A percentile compares a stretch with the other conserved stretches of the same genome.
phyloP scores from a whole-genome alignment of 2,113 vertebrate species.

The Pituophis catenifer region DNA sequence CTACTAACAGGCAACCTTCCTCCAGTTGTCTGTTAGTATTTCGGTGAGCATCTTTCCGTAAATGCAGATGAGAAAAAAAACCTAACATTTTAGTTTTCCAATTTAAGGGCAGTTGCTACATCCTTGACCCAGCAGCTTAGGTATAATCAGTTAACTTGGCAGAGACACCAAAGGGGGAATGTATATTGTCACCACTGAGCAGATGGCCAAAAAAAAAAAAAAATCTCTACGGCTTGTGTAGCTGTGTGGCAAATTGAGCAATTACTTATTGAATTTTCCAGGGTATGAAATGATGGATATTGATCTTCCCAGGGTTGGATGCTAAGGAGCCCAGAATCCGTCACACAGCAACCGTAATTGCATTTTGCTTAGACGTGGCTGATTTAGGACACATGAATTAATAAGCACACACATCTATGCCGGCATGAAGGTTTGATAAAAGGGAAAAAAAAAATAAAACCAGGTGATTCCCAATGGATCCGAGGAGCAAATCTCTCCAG shows the following conservation, averaged over 20 bases:
- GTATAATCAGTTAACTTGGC: neutral
- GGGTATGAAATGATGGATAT: slow-evolving; percentile 34
- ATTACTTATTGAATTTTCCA: slow-evolving; percentile 54
- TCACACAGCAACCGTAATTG: slow-evolving; percentile 25
- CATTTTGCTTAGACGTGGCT: slow-evolving; percentile 18
- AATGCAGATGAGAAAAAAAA: slow-evolving; percentile 29
- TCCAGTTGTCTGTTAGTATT: no score
- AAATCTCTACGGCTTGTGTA: slow-evolving; percentile 9
- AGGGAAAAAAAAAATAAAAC: neutral
- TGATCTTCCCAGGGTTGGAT: slow-evolving; percentile 36
- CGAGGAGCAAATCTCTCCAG: no score
- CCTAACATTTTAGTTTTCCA: neutral
- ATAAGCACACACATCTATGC: neutral
- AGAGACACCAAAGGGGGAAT: slow-evolving; percentile 21
- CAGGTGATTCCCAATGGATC: neutral
- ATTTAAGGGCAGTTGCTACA: accelerated
- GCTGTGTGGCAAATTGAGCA: slow-evolving; percentile 28
- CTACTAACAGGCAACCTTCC: no score
- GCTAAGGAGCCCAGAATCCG: neutral
- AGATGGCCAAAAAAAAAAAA: slow-evolving; percentile 11
- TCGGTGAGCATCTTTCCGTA: neutral
- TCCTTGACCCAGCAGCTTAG: slow-evolving; percentile 1
- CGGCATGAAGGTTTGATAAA: neutral
- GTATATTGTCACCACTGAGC: neutral
- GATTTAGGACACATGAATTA: neutral